These are phyloP conservation scores for Epinephelus cyanopodus DNA, from an alignment of 2,113 vertebrate species.

Conservation along the genomic window DNA sequence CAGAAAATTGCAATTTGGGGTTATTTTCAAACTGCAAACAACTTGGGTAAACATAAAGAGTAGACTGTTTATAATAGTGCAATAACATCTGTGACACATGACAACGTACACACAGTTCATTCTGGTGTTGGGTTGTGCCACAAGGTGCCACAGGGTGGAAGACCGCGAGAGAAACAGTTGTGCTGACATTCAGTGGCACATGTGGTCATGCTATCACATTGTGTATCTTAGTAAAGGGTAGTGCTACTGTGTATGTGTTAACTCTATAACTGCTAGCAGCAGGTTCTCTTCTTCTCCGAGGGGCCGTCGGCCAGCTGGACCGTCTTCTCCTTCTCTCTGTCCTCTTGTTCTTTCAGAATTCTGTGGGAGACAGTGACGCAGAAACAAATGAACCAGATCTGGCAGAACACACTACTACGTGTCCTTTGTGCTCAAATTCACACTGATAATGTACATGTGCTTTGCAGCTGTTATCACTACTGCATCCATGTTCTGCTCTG, in stretches of 20 bases:
- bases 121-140: neutral
- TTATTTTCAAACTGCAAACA: neutral
- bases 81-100: neutral
- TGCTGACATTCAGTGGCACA: slow-evolving; percentile 20
- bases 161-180: slow-evolving; percentile 21
- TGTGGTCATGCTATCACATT: neutral
- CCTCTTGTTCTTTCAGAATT: slow-evolving; percentile 91
- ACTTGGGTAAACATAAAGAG: neutral
- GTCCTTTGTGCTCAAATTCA: neutral
- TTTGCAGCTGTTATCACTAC: neutral
- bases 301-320: slow-evolving; percentile 78
- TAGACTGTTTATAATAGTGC: slow-evolving; percentile 24
- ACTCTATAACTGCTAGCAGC: slow-evolving; percentile 81
- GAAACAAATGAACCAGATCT: neutral
- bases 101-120: neutral
- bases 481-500: no score
- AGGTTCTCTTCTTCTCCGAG: slow-evolving; percentile 86
- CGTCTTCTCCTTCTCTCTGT: slow-evolving; percentile 89
- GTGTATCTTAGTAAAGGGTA: slow-evolving; percentile 29
- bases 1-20: neutral
- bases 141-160: slow-evolving; percentile 7
- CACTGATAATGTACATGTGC: neutral
- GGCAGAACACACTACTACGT: neutral
- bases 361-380: slow-evolving; percentile 68
- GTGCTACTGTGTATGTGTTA: slow-evolving; percentile 13